Evolutionary conservation across 2,888 invertebrate species (phyloP).

Genomic region (Athalia rosae): DNA sequence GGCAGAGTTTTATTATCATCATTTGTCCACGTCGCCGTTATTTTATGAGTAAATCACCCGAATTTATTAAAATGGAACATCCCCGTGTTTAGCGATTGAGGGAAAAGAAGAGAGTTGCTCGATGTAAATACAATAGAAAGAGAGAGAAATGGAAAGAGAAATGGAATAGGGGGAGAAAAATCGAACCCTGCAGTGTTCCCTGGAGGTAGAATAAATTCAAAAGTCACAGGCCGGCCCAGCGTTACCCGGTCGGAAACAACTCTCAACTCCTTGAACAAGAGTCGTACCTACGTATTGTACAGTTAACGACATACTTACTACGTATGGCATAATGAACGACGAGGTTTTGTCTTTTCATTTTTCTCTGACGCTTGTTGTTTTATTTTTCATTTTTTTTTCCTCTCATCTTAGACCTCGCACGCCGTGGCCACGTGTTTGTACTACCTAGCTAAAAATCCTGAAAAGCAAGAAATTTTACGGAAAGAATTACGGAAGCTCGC

Average conservation of each 20-base stretch:
- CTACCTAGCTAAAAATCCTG: slow-evolving; percentile 71
- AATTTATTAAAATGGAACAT: slow-evolving; percentile 22
- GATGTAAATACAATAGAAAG: neutral
- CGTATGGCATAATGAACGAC: no score
- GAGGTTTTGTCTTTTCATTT: neutral
- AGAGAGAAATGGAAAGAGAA: neutral
- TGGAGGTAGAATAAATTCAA: neutral
- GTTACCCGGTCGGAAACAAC: neutral
- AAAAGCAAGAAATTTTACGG: slow-evolving; percentile 70
- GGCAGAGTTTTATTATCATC: neutral
- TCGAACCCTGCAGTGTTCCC: neutral
- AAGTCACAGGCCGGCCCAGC: neutral
- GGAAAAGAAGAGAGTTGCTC: no score
- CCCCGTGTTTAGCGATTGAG: neutral
- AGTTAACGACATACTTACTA: no score
- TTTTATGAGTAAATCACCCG: neutral
- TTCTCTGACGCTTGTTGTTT: no score
- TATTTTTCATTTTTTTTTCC: no score
- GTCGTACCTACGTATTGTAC: no score
- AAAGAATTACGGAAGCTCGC: slow-evolving; percentile 63
- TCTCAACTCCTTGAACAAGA: no score
- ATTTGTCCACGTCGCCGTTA: slow-evolving; percentile 19
- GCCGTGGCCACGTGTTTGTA: slow-evolving; percentile 68
- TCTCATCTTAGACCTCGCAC: slow-evolving; percentile 61
- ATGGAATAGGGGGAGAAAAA: neutral